phyloP scores from a whole-genome alignment of 2,888 invertebrate genomes.

The Mythimna pallens region DNA sequence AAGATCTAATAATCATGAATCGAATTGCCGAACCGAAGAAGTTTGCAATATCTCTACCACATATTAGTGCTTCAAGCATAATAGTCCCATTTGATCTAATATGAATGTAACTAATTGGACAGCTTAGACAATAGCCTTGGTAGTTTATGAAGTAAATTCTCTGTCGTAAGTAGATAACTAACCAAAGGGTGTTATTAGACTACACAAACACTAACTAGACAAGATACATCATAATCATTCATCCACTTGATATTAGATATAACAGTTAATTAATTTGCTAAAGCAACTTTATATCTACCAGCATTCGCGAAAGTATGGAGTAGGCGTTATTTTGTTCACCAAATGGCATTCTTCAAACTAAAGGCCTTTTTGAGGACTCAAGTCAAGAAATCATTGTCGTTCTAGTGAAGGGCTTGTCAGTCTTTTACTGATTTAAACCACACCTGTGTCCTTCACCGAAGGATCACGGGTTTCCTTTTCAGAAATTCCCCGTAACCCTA shows the following conservation, averaged over 20 bases:
- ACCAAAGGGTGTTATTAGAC: slow-evolving; percentile 8
- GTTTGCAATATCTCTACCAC: background rate
- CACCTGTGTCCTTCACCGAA: too few relatives aligned
- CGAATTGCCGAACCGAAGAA: too few relatives aligned
- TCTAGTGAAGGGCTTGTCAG: too few relatives aligned
- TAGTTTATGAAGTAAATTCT: slow-evolving; percentile 6
- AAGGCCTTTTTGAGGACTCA: too few relatives aligned
- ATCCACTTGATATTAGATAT: slow-evolving; percentile 19
- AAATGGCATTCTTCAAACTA: background rate
- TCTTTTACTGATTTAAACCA: too few relatives aligned
- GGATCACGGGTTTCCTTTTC: too few relatives aligned
- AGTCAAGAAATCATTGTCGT: too few relatives aligned
- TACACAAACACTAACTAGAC: slow-evolving; percentile 21
- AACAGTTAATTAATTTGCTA: slow-evolving; percentile 31
- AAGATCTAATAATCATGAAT: background rate
- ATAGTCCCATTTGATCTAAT: background rate
- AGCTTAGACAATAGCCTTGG: slow-evolving; percentile 17
- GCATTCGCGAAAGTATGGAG: slow-evolving; percentile 3
- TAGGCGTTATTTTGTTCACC: background rate
- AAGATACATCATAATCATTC: slow-evolving; percentile 39
- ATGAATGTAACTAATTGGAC: slow-evolving; percentile 6
- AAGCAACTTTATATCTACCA: slow-evolving; percentile 4
- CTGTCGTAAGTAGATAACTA: background rate
- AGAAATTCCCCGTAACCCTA: too few relatives aligned
- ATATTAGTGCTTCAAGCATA: background rate